Conservation (phyloP, 2,797 vertebrate genomes). For the Pseudopleuronectes americanus region DNA sequence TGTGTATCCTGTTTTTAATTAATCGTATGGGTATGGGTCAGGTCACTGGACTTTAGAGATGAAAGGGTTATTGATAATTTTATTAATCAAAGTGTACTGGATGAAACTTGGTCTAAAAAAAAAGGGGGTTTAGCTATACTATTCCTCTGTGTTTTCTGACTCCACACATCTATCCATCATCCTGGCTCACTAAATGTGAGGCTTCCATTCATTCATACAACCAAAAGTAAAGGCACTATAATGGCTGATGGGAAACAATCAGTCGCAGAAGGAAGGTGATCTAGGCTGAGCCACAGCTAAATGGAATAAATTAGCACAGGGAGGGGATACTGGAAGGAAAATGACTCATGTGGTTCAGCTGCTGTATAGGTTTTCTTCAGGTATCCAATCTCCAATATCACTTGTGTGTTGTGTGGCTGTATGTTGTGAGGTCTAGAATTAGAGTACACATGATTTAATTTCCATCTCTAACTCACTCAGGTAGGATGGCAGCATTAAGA, state of each 20-base stretch:
- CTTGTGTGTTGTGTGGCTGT: no score
- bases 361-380: slow-evolving; percentile 2
- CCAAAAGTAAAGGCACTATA: slow-evolving; percentile 10
- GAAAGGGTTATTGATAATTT: neutral
- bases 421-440: no score
- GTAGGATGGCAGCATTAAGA: slow-evolving; percentile 10
- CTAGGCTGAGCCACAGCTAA: slow-evolving; percentile 12
- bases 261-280: slow-evolving; percentile 6
- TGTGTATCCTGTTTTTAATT: no score
- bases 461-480: slow-evolving; percentile 1
- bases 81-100: neutral
- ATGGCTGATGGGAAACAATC: slow-evolving; percentile 28
- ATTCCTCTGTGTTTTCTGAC: neutral
- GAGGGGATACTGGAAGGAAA: neutral
- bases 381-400: no score
- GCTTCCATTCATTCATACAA: slow-evolving; percentile 3
- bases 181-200: neutral
- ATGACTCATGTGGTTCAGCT: slow-evolving; percentile 5
- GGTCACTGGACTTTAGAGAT: neutral
- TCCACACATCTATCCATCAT: neutral
- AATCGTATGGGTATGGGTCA: neutral
- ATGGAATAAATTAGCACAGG: slow-evolving; percentile 25
- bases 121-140: neutral
- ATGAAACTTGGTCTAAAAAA: neutral
- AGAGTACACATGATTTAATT: no score